A percentile compares a stretch with the other conserved stretches of the same genome.
Evolutionary conservation across 2,113 vertebrate genomes (phyloP).

Genomic region (Romanogobio albipinnatus): DNA sequence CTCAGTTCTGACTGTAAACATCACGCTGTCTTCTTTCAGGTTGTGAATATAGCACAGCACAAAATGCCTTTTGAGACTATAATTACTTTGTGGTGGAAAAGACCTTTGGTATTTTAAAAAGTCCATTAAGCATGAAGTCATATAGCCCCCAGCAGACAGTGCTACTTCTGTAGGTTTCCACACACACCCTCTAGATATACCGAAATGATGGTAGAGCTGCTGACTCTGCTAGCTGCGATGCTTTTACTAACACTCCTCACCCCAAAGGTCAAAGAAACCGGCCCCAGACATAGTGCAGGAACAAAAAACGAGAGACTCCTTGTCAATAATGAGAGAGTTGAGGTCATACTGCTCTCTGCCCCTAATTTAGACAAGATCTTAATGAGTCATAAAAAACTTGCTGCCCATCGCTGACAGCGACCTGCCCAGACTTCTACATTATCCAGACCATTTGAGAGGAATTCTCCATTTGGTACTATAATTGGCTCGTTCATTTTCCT

Average conservation of each 20-base stretch:
- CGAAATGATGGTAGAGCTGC: background rate
- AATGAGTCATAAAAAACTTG: slow-evolving; percentile 70
- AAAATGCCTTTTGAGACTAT: slow-evolving; percentile 5
- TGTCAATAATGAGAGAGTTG: slow-evolving; percentile 42
- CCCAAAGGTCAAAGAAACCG: background rate
- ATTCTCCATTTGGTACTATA: slow-evolving; percentile 69
- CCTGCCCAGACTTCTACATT: slow-evolving; percentile 63
- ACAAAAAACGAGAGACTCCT: background rate
- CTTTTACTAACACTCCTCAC: background rate
- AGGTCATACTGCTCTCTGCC: slow-evolving; percentile 9
- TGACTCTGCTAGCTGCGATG: background rate
- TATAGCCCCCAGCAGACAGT: slow-evolving; percentile 1
- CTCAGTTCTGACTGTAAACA: slow-evolving; percentile 4
- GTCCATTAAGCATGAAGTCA: slow-evolving; percentile 16
- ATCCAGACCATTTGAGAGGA: slow-evolving; percentile 63
- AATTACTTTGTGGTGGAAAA: slow-evolving; percentile 2
- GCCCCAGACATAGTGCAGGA: background rate
- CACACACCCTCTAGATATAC: background rate
- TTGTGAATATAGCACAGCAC: background rate
- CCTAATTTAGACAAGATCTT: slow-evolving; percentile 58
- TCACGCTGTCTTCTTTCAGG: background rate
- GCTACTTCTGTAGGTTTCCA: slow-evolving; percentile 1
- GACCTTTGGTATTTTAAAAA: slow-evolving; percentile 27
- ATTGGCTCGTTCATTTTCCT: slow-evolving; percentile 61
- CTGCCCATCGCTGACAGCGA: background rate